A percentile compares a stretch with the other conserved stretches of the same genome.
Evolutionary conservation across 2,888 invertebrate species (phyloP).

Genomic region (Trichogramma dendrolimi): DNA sequence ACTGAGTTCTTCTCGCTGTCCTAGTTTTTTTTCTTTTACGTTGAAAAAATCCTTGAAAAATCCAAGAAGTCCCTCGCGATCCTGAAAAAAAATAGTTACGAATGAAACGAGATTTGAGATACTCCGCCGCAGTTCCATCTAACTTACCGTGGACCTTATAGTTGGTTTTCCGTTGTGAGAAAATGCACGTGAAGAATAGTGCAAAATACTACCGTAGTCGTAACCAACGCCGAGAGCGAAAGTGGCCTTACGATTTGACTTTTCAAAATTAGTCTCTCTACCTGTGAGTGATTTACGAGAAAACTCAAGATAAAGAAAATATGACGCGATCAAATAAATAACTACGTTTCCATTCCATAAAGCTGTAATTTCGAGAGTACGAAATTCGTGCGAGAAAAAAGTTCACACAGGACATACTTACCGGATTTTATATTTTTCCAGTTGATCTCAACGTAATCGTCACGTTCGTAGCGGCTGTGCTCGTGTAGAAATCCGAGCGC

Average conservation of each 20-base stretch:
- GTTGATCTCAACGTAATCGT: constrained; percentile 63
- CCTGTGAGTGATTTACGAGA: constrained; percentile 48
- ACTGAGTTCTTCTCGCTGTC: constrained; percentile 73
- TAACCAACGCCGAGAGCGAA: constrained; percentile 69
- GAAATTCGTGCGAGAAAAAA: not conserved
- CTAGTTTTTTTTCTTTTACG: constrained; percentile 42
- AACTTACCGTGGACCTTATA: constrained; percentile 64
- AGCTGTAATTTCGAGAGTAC: not conserved
- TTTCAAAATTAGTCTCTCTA: constrained; percentile 68
- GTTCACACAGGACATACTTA: constrained; percentile 34
- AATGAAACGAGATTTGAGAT: not conserved
- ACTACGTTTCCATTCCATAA: not conserved
- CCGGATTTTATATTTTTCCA: constrained; percentile 68
- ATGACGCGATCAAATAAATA: not conserved
- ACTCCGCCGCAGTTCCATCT: not conserved
- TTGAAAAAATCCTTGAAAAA: constrained; percentile 30
- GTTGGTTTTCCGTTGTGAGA: constrained; percentile 69
- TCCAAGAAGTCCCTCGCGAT: not conserved
- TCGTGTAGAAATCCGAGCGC: constrained; percentile 78
- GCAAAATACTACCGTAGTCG: constrained; percentile 80
- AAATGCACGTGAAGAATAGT: constrained; percentile 75
- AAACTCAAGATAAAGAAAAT: not conserved
- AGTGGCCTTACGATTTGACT: constrained; percentile 57
- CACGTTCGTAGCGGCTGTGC: constrained; percentile 74
- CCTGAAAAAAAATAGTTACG: not conserved